A percentile compares a stretch with the other conserved stretches of the same genome.
phyloP scores from a whole-genome alignment of 2,113 vertebrate genomes.

The Microcebus jonahi region DNA sequence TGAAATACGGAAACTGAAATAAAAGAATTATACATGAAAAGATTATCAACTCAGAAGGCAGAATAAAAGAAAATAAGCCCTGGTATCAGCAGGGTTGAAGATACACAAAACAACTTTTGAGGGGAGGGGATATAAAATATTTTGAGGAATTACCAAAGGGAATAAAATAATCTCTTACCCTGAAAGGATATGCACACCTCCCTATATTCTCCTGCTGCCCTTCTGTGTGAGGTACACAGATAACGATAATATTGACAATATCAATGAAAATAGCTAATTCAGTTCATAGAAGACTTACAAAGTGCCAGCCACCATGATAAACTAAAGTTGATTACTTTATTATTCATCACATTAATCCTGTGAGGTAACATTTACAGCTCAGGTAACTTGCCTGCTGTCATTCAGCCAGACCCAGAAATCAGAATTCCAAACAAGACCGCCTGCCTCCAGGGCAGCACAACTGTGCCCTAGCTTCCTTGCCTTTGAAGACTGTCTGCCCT shows the following conservation, averaged over 20 bases:
- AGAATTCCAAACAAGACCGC: not conserved
- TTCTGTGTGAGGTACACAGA: not conserved
- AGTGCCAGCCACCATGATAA: not conserved
- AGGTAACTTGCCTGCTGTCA: not conserved
- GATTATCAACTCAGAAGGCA: not conserved
- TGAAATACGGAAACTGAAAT: slow-evolving; percentile 43
- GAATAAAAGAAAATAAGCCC: not conserved
- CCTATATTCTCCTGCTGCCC: not conserved
- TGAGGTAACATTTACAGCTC: not conserved
- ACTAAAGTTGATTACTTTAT: not conserved
- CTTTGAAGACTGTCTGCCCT: not conserved
- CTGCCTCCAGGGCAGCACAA: not conserved
- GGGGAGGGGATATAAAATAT: not conserved
- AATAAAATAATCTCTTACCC: slow-evolving; percentile 11
- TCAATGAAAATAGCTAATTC: not conserved
- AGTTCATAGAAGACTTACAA: not conserved
- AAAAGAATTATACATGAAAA: slow-evolving; percentile 34
- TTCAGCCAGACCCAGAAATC: not conserved
- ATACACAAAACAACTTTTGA: not conserved
- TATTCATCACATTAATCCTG: not conserved
- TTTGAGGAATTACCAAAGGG: slow-evolving; percentile 35
- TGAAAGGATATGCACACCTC: not conserved
- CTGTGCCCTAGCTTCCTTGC: not conserved
- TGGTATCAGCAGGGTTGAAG: not conserved
- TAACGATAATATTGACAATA: slow-evolving; percentile 28